A percentile compares a stretch with the other conserved stretches of the same genome.
phyloP scores from a whole-genome alignment of 2,888 invertebrate genomes.

The Cyclophora albipunctata region DNA sequence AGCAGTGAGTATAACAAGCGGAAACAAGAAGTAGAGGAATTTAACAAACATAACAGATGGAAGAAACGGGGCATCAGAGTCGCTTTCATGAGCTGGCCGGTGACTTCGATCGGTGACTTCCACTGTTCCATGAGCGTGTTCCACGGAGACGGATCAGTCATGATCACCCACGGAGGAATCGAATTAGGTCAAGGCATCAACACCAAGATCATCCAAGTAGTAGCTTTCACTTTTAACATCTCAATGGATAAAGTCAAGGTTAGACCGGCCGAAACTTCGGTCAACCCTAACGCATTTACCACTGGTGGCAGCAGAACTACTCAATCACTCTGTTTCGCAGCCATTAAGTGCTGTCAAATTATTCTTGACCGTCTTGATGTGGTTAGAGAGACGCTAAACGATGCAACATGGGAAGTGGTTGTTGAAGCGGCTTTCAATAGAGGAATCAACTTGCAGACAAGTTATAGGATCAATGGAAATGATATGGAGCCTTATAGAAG shows the following conservation, averaged over 20 bases:
- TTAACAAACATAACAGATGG: constrained; percentile 83
- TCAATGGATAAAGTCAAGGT: constrained; percentile 78
- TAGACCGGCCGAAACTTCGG: constrained; percentile 76
- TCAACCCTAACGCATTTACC: constrained; percentile 77
- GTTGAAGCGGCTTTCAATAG: constrained; percentile 58
- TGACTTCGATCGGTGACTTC: constrained; percentile 66
- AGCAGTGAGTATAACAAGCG: constrained; percentile 73
- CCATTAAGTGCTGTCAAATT: constrained; percentile 67
- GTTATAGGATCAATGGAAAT: constrained; percentile 36
- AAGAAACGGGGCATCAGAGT: constrained; percentile 83
- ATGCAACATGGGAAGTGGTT: constrained; percentile 71
- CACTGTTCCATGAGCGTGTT: constrained; percentile 80
- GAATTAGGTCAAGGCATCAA: constrained; percentile 79
- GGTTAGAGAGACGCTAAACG: constrained; percentile 48
- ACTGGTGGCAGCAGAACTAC: constrained; percentile 79
- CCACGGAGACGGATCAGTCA: constrained; percentile 79
- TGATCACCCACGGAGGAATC: constrained; percentile 64
- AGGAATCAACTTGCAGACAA: constrained; percentile 51
- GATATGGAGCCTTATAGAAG: constrained; percentile 45
- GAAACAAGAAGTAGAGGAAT: constrained; percentile 68
- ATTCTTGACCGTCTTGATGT: constrained; percentile 62
- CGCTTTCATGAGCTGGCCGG: constrained; percentile 80
- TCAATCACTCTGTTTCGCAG: constrained; percentile 37
- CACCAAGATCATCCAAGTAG: constrained; percentile 80
- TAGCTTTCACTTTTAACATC: constrained; percentile 79